Conservation (phyloP, 1,140 invertebrate genomes). For the Globodera ellingtonae region DNA sequence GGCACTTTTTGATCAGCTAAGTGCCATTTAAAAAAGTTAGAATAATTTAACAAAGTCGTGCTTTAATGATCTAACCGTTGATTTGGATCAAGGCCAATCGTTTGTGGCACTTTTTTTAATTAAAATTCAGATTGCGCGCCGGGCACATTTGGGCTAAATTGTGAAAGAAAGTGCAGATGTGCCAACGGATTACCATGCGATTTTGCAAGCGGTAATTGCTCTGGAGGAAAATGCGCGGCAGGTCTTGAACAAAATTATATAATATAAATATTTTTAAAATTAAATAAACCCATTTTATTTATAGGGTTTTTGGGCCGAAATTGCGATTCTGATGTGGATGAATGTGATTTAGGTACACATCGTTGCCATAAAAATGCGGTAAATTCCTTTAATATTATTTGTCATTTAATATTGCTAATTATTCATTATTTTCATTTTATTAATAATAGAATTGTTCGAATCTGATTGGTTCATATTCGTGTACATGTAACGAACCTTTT, state of each 20-base stretch:
- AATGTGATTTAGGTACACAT: conserved; percentile 45
- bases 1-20: not conserved
- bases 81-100: too few species aligned
- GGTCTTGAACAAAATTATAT: conserved; percentile 22
- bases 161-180: conserved; percentile 52
- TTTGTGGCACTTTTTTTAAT: not conserved
- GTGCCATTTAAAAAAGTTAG: not conserved
- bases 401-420: not conserved
- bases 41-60: too few species aligned
- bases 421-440: too few species aligned
- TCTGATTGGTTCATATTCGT: conserved; percentile 46
- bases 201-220: conserved; percentile 56
- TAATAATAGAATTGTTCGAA: conserved; percentile 36
- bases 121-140: conserved; percentile 49
- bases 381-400: not conserved
- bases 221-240: conserved; percentile 44
- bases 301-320: conserved; percentile 36
- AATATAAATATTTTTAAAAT: conserved; percentile 39
- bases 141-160: conserved; percentile 60
- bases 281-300: not conserved
- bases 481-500: conserved; percentile 40
- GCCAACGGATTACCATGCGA: conserved; percentile 57
- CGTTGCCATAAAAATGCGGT: conserved; percentile 47
- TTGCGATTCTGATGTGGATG: conserved; percentile 52
- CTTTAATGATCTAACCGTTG: too few species aligned